These are phyloP conservation scores for Aricia agestis DNA, from an alignment of 1,140 invertebrate species.

Conservation along the genomic window DNA sequence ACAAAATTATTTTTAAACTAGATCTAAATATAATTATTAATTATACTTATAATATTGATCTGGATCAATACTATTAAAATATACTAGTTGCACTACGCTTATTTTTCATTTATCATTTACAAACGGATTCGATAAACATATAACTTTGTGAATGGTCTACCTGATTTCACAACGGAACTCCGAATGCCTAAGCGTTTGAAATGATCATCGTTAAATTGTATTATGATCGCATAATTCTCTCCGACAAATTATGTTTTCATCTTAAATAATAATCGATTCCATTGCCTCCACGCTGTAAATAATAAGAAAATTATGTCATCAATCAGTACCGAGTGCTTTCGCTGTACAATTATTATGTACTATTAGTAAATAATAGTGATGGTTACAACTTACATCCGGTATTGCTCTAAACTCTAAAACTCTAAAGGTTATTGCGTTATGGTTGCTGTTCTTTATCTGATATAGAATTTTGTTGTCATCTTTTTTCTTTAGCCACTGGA, in stretches of 20 bases:
- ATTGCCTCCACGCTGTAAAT: slow-evolving; percentile 23
- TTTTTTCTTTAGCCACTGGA: too few relatives aligned
- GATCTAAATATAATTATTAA: too few relatives aligned
- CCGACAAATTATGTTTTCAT: slow-evolving; percentile 43
- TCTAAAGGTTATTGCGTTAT: too few relatives aligned
- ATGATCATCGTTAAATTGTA: slow-evolving; percentile 19
- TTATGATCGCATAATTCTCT: slow-evolving; percentile 36
- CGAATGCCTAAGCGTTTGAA: slow-evolving; percentile 23
- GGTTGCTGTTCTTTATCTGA: too few relatives aligned
- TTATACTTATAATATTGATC: too few relatives aligned
- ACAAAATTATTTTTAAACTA: too few relatives aligned
- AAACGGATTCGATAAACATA: neutral
- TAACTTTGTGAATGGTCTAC: neutral
- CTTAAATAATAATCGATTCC: slow-evolving; percentile 44
- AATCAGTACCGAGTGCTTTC: slow-evolving; percentile 23
- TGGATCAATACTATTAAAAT: too few relatives aligned
- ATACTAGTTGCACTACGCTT: too few relatives aligned
- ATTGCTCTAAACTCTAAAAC: neutral
- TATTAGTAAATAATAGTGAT: slow-evolving; percentile 20
- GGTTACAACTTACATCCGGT: neutral
- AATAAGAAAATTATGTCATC: slow-evolving; percentile 27
- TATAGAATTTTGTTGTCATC: too few relatives aligned
- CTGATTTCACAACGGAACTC: neutral
- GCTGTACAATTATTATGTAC: slow-evolving; percentile 15
- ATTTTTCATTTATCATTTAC: neutral